Evolutionary conservation across 2,888 invertebrate genomes (phyloP).

Genomic region (Scaptomyza flava): DNA sequence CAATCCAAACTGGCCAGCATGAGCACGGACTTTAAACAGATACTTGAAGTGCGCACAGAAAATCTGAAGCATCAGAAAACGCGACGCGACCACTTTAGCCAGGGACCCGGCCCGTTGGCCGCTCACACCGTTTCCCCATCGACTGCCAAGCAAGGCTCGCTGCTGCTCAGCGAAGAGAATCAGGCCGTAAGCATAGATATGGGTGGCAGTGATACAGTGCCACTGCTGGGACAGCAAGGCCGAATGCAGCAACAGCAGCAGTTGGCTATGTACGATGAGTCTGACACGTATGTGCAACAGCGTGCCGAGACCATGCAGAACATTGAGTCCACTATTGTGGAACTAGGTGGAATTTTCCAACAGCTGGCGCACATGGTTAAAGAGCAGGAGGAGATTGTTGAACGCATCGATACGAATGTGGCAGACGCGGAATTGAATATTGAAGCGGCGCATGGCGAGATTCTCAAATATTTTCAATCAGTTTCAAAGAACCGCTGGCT

Average conservation of each 20-base stretch:
- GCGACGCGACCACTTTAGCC: constrained; percentile 92
- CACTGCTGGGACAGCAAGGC: constrained; percentile 84
- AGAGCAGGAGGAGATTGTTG: constrained; percentile 95
- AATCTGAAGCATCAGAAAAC: constrained; percentile 98
- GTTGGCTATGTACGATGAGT: constrained; percentile 92
- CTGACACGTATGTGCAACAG: constrained; percentile 95
- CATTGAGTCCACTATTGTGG: constrained; percentile 99
- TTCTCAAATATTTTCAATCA: constrained; percentile 98
- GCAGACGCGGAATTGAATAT: constrained; percentile 98
- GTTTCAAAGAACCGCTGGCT: constrained; percentile 99
- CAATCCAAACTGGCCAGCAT: constrained; percentile 98
- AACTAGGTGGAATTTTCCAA: constrained; percentile 99
- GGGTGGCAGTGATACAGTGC: constrained; percentile 86
- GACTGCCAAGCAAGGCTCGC: constrained; percentile 85
- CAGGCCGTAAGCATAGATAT: constrained; percentile 94
- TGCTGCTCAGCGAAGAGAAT: constrained; percentile 86
- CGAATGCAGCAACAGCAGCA: constrained; percentile 86
- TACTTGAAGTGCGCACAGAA: constrained; percentile 98
- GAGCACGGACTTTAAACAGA: constrained; percentile 99
- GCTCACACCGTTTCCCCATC: constrained; percentile 87
- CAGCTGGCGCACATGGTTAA: constrained; percentile 97
- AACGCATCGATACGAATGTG: constrained; percentile 98
- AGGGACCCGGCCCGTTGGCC: constrained; percentile 86
- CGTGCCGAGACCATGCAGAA: constrained; percentile 99
- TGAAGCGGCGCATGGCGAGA: constrained; percentile 98